phyloP scores from a whole-genome alignment of 2,113 vertebrate species.

The Eulemur rufifrons region DNA sequence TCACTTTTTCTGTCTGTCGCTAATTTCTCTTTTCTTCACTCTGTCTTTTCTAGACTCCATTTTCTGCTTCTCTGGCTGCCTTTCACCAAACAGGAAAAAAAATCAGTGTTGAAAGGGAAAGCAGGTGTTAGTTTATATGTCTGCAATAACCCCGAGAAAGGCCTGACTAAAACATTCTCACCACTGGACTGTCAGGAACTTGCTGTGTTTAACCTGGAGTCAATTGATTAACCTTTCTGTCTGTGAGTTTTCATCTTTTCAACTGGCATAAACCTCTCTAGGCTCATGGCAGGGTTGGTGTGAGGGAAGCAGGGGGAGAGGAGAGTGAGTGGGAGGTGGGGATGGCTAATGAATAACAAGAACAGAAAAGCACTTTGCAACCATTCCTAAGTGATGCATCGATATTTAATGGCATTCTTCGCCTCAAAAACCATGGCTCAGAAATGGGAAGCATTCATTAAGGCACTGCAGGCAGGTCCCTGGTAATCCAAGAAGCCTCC shows the following conservation, averaged over 20 bases:
- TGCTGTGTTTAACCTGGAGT: constrained; percentile 48
- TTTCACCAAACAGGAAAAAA: constrained; percentile 16
- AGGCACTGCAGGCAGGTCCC: constrained; percentile 70
- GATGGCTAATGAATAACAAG: constrained; percentile 49
- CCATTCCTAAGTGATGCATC: constrained; percentile 37
- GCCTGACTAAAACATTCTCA: constrained; percentile 33
- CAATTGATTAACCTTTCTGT: constrained; percentile 64
- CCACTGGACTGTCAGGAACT: constrained; percentile 43
- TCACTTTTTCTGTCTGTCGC: background rate
- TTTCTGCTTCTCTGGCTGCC: constrained; percentile 14
- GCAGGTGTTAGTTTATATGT: background rate
- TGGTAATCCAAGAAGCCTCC: constrained; percentile 71
- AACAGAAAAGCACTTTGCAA: constrained; percentile 52
- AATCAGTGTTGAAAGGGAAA: constrained; percentile 42
- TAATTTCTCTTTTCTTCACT: constrained; percentile 17
- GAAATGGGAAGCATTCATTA: constrained; percentile 76
- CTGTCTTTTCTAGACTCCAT: background rate
- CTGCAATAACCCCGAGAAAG: constrained; percentile 43
- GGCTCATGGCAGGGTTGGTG: background rate
- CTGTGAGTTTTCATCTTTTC: constrained; percentile 46
- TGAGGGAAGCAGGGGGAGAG: background rate
- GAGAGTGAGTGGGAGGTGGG: background rate
- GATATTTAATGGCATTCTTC: constrained; percentile 54
- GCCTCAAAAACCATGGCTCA: constrained; percentile 53
- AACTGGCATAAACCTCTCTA: background rate